Percentiles rank a stretch among this genome's conserved stretches.
phyloP scores from a whole-genome alignment of 2,797 vertebrate species.

The Hozukius guyotensis region DNA sequence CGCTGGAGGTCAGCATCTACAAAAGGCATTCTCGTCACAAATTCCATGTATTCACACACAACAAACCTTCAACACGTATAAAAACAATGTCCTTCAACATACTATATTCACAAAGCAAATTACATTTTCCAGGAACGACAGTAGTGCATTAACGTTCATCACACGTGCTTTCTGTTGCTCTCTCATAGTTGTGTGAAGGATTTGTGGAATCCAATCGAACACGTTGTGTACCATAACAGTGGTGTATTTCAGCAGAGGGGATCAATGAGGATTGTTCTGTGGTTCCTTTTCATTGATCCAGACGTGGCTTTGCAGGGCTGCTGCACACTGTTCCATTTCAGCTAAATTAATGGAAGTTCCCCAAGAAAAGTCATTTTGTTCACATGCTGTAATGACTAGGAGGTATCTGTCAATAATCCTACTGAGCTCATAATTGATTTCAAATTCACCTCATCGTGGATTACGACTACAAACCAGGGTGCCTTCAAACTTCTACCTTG shows the following conservation, averaged over 20 bases:
- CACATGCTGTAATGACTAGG: conserved; percentile 42
- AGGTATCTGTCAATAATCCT: conserved; percentile 56
- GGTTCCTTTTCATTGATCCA: conserved; percentile 41
- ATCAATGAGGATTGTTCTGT: conserved; percentile 36
- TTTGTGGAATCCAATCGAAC: conserved; percentile 9
- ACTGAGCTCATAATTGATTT: conserved; percentile 52
- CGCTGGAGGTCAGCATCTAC: neutral
- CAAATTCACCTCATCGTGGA: conserved; percentile 34
- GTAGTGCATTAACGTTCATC: neutral
- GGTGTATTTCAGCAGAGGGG: conserved; percentile 18
- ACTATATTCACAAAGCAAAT: neutral
- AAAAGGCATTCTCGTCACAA: neutral
- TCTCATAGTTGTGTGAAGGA: neutral
- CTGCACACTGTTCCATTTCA: conserved; percentile 53
- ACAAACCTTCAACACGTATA: neutral
- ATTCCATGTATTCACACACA: neutral
- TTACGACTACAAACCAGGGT: neutral
- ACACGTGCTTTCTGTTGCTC: neutral
- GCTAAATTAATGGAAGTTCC: conserved; percentile 58
- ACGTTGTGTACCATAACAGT: neutral
- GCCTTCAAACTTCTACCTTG: conserved; percentile 12
- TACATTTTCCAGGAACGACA: neutral
- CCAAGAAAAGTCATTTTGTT: conserved; percentile 54
- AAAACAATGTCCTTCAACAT: neutral
- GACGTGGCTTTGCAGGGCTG: conserved; percentile 22